phyloP scores from a whole-genome alignment of 35 echinoderm and acorn worm species.

The Ptychodera flava region DNA sequence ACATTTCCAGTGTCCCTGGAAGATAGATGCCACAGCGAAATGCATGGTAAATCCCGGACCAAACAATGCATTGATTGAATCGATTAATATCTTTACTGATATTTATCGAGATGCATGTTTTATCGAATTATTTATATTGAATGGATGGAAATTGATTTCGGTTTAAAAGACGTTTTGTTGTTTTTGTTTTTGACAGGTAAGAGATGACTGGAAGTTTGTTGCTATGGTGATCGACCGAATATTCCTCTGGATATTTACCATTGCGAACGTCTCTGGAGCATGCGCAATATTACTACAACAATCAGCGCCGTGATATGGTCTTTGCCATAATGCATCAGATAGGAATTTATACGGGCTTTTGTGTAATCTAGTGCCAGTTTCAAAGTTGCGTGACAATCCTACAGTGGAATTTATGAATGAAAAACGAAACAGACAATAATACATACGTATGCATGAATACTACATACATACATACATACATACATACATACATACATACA shows the following conservation, averaged over 20 bases:
- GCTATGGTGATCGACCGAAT: neutral
- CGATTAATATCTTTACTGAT: too few relatives aligned
- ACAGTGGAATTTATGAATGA: too few relatives aligned
- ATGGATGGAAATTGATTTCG: too few relatives aligned
- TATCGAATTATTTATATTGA: too few relatives aligned
- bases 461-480: neutral
- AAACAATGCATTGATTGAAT: too few relatives aligned
- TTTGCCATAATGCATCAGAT: neutral
- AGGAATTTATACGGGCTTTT: neutral
- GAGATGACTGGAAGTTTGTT: neutral
- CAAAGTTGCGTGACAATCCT: too few relatives aligned
- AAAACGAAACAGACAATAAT: neutral
- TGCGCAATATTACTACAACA: neutral
- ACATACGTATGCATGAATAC: neutral
- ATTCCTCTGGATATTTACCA: neutral
- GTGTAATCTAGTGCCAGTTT: neutral
- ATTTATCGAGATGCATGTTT: too few relatives aligned
- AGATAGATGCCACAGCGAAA: too few relatives aligned
- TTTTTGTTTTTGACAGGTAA: neutral
- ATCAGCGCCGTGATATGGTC: neutral
- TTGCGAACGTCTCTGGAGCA: neutral
- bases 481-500: too few relatives aligned
- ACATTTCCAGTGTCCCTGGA: too few relatives aligned
- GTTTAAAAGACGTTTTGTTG: too few relatives aligned
- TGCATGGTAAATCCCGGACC: too few relatives aligned